Conservation (phyloP, 1,140 invertebrate genomes). For the Megathymus violae region DNA sequence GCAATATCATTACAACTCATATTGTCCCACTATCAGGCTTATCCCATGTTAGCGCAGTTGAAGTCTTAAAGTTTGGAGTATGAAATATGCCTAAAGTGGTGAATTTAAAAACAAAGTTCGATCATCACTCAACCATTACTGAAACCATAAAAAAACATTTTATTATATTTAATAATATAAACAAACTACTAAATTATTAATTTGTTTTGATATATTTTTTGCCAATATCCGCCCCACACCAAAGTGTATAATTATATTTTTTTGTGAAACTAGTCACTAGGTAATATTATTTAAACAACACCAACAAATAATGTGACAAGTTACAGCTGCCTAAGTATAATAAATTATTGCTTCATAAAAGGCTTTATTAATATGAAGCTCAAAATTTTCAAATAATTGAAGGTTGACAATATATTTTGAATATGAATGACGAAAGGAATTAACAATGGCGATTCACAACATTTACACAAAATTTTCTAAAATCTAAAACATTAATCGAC, state of each 20-base stretch:
- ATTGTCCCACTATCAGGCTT: too few species aligned
- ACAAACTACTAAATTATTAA: too few species aligned
- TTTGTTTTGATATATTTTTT: too few species aligned
- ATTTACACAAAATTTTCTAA: not conserved
- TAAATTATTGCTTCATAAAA: not conserved
- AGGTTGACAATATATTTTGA: not conserved
- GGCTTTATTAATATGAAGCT: not conserved
- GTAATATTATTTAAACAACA: slow-evolving; percentile 2
- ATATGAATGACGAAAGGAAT: not conserved
- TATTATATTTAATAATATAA: too few species aligned
- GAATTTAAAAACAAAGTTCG: too few species aligned
- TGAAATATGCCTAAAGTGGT: too few species aligned
- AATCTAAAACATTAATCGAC: not conserved
- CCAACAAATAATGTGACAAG: slow-evolving; percentile 7
- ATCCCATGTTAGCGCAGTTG: too few species aligned
- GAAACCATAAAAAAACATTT: too few species aligned
- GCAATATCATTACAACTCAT: too few species aligned
- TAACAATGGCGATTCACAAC: not conserved
- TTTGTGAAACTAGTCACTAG: not conserved
- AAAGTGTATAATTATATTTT: not conserved
- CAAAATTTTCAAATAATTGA: not conserved
- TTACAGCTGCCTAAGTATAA: not conserved
- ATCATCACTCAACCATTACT: too few species aligned
- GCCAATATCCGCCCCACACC: not conserved
- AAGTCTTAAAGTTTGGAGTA: too few species aligned